Conservation (phyloP, 2,797 vertebrate genomes). For the Notolepis coatsorum region DNA sequence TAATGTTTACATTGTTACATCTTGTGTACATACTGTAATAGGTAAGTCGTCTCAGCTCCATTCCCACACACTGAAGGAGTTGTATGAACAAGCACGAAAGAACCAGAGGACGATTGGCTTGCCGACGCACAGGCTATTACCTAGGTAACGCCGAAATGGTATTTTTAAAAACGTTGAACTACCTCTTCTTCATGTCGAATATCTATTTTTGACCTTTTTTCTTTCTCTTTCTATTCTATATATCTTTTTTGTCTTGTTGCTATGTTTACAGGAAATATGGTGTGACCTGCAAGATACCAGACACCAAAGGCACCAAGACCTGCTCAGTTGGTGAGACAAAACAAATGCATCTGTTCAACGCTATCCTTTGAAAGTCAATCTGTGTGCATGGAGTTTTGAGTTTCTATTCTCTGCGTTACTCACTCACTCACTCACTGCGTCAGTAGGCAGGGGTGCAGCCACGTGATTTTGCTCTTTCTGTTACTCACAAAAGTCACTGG, state of each 20-base stretch:
- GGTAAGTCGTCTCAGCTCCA: constrained; percentile 91
- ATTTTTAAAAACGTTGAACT: too few relatives aligned
- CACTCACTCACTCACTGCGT: too few relatives aligned
- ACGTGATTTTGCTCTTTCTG: too few relatives aligned
- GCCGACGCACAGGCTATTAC: constrained; percentile 87
- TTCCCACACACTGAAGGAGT: constrained; percentile 87
- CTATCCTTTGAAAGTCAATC: neutral
- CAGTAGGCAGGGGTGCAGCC: too few relatives aligned
- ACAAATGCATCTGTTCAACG: neutral
- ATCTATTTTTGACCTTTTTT: neutral
- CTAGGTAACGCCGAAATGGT: constrained; percentile 81
- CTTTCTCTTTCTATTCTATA: neutral
- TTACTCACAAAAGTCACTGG: too few relatives aligned
- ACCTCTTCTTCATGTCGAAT: too few relatives aligned
- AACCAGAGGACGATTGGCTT: constrained; percentile 85
- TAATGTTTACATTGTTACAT: neutral
- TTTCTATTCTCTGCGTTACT: too few relatives aligned
- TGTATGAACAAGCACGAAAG: constrained; percentile 87
- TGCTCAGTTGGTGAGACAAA: constrained; percentile 87
- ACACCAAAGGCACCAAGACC: constrained; percentile 91
- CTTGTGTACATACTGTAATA: too few relatives aligned
- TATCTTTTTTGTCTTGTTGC: neutral
- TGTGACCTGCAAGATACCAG: constrained; percentile 88
- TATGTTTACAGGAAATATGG: constrained; percentile 81
- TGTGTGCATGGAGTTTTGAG: too few relatives aligned